Percentiles rank a stretch among this genome's conserved stretches.
Evolutionary conservation across 2,797 vertebrate species (phyloP).

Genomic region (Pangasius krempfi): DNA sequence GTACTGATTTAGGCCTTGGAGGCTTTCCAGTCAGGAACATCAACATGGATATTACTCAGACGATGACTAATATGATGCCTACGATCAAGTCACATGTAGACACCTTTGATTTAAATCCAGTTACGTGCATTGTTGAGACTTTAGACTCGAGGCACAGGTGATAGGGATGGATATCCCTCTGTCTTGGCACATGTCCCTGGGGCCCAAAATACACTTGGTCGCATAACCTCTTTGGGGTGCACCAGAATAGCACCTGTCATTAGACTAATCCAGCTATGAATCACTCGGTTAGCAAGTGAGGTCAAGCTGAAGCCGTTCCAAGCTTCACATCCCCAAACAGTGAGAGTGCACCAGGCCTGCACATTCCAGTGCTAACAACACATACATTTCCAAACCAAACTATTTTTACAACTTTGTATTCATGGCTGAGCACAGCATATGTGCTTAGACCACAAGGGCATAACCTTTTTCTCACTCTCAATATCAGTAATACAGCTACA

Average conservation of each 20-base stretch:
- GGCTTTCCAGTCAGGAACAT: background rate
- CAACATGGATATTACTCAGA: background rate
- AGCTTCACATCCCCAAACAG: conserved; percentile 11
- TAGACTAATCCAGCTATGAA: conserved; percentile 26
- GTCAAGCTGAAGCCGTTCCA: conserved; percentile 18
- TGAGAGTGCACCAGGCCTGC: background rate
- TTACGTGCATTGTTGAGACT: background rate
- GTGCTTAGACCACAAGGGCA: conserved; percentile 21
- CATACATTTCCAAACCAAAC: background rate
- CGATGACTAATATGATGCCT: background rate
- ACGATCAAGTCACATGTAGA: background rate
- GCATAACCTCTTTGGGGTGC: conserved; percentile 17
- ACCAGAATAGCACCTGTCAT: conserved; percentile 36
- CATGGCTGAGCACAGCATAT: background rate
- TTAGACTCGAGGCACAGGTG: background rate
- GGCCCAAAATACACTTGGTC: background rate
- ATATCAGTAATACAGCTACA: conserved; percentile 30
- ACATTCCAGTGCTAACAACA: background rate
- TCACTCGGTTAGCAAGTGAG: conserved; percentile 28
- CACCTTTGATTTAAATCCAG: background rate
- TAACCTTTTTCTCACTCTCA: conserved; percentile 2
- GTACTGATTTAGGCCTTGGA: background rate
- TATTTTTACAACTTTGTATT: conserved; percentile 17
- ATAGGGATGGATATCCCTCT: background rate
- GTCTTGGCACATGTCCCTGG: background rate